Percentiles rank a stretch among this genome's conserved stretches.
Conservation (phyloP, 2,113 vertebrate genomes). For the Trematocara marginatum region DNA sequence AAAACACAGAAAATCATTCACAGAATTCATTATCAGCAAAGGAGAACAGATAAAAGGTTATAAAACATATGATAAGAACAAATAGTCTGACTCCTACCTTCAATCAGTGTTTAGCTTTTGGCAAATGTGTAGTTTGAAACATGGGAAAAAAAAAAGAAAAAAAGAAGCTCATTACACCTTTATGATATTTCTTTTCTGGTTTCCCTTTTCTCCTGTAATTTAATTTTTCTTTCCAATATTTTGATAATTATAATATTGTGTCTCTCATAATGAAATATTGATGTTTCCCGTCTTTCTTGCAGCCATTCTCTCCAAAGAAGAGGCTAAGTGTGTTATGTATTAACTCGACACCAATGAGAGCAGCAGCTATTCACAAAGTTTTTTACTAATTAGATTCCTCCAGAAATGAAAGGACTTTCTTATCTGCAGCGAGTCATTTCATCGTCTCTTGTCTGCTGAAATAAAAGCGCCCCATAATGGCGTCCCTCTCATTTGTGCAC, state of each 20-base stretch:
- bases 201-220: neutral
- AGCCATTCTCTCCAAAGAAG: constrained; percentile 47
- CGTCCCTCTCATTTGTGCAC: constrained; percentile 28
- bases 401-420: constrained; percentile 24
- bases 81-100: neutral
- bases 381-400: constrained; percentile 30
- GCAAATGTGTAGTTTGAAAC: neutral
- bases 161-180: neutral
- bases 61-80: neutral
- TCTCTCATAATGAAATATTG: constrained; percentile 1
- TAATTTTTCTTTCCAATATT: neutral
- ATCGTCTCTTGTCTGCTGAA: constrained; percentile 7
- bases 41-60: neutral
- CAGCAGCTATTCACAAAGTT: constrained; percentile 5
- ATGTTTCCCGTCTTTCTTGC: constrained; percentile 14
- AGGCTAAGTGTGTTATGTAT: constrained; percentile 42
- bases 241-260: neutral
- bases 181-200: neutral
- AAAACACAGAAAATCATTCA: neutral
- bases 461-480: neutral
- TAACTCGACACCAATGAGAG: neutral
- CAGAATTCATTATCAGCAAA: neutral
- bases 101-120: neutral
- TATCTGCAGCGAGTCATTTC: constrained; percentile 19
- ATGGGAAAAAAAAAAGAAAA: neutral